Evolutionary conservation across 1,140 invertebrate species (phyloP).

Genomic region (Achatina immaculata): DNA sequence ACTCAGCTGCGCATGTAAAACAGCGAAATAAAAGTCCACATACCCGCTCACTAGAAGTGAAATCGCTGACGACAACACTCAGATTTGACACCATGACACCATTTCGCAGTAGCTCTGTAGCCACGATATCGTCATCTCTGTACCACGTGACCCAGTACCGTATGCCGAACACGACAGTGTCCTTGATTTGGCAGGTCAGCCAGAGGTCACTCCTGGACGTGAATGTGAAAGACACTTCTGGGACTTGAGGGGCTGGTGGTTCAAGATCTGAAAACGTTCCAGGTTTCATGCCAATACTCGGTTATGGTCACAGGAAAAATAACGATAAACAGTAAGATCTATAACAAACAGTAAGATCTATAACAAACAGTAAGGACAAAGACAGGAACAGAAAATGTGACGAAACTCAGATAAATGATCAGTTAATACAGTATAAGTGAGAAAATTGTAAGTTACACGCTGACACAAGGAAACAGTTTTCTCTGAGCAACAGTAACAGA

Average conservation of each 20-base stretch:
- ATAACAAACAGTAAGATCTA: too few species aligned
- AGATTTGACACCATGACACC: neutral
- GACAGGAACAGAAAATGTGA: too few species aligned
- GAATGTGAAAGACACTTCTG: constrained; percentile 34
- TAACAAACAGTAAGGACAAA: too few species aligned
- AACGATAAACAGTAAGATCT: too few species aligned
- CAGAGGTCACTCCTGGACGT: constrained; percentile 31
- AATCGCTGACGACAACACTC: constrained; percentile 21
- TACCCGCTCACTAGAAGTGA: neutral
- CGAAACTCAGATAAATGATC: too few species aligned
- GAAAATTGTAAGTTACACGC: too few species aligned
- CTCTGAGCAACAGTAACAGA: too few species aligned
- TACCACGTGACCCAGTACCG: constrained; percentile 47
- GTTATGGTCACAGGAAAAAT: too few species aligned
- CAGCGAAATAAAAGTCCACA: neutral
- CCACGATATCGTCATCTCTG: constrained; percentile 30
- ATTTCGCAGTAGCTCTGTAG: constrained; percentile 9
- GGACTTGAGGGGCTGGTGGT: constrained; percentile 37
- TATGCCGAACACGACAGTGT: constrained; percentile 36
- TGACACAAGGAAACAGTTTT: too few species aligned
- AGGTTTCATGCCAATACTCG: too few species aligned
- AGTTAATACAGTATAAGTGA: too few species aligned
- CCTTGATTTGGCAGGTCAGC: constrained; percentile 35
- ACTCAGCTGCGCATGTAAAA: too few species aligned
- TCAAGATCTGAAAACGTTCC: constrained; percentile 18